A percentile compares a stretch with the other conserved stretches of the same genome.
phyloP scores from a whole-genome alignment of 2,888 invertebrate species.

The Dicyrtoma fusca region DNA sequence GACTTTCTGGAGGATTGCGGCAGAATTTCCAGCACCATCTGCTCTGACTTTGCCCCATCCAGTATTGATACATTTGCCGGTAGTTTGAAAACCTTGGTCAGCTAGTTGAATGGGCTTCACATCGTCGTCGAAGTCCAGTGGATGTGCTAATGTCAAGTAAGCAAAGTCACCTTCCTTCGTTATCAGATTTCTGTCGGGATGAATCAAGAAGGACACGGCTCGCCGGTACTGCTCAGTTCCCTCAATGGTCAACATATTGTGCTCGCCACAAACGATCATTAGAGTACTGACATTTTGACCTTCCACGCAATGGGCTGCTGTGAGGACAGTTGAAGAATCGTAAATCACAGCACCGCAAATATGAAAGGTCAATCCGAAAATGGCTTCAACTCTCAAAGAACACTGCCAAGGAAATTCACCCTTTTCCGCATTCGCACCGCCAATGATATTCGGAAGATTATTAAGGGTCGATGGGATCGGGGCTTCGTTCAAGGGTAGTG shows the following conservation, averaged over 20 bases:
- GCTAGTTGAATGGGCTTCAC: slow-evolving; percentile 1
- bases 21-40: background rate
- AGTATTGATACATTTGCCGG: background rate
- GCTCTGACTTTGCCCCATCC: background rate
- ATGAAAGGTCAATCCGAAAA: background rate
- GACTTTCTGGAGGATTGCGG: background rate
- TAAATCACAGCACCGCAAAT: background rate
- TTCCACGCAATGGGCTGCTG: background rate
- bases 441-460: too few relatives aligned
- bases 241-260: background rate
- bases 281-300: background rate
- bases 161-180: slow-evolving; percentile 2
- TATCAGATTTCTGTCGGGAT: background rate
- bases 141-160: background rate
- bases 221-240: background rate
- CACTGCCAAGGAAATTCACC: background rate
- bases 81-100: background rate
- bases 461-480: too few relatives aligned
- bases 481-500: too few relatives aligned
- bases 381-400: background rate
- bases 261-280: background rate
- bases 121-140: background rate
- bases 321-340: background rate
- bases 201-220: background rate
- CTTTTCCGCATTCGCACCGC: too few relatives aligned